Percentiles rank a stretch among this genome's conserved stretches.
These are phyloP conservation scores for Microcebus murinus DNA, from an alignment of 2,113 vertebrate genomes.

Conservation along the genomic window DNA sequence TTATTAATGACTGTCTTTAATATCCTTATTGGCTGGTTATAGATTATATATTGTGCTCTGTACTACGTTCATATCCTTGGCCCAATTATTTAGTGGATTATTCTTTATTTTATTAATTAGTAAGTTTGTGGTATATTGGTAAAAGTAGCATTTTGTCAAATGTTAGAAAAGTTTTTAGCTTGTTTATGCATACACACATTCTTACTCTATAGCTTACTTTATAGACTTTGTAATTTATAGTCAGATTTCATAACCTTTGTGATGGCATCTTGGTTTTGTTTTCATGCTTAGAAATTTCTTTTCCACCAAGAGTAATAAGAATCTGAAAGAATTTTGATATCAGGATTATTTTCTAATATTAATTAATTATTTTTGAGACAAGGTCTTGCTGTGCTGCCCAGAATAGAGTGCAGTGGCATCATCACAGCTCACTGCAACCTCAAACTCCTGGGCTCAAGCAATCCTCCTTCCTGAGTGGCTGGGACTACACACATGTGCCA, in stretches of 20 bases:
- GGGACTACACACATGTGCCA: too few species aligned
- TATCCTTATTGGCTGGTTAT: neutral
- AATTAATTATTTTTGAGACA: too few species aligned
- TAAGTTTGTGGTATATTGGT: neutral
- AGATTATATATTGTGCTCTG: neutral
- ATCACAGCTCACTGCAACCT: too few species aligned
- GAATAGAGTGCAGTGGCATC: too few species aligned
- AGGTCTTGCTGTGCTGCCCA: too few species aligned
- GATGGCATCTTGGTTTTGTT: neutral
- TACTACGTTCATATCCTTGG: neutral
- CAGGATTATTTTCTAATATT: neutral
- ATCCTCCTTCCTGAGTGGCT: too few species aligned
- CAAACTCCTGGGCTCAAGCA: too few species aligned
- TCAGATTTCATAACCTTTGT: neutral
- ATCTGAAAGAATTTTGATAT: neutral
- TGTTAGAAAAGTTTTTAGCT: neutral
- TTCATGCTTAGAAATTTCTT: slow-evolving; percentile 3
- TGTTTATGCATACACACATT: neutral
- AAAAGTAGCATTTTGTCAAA: neutral
- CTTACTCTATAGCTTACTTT: neutral
- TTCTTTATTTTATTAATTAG: neutral
- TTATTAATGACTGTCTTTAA: neutral
- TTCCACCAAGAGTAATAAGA: neutral
- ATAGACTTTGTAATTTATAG: neutral
- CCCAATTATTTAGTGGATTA: neutral